Base-by-base conservation (phyloP, 1,140 invertebrate genomes). In the Drosophila repletoides region DNA sequence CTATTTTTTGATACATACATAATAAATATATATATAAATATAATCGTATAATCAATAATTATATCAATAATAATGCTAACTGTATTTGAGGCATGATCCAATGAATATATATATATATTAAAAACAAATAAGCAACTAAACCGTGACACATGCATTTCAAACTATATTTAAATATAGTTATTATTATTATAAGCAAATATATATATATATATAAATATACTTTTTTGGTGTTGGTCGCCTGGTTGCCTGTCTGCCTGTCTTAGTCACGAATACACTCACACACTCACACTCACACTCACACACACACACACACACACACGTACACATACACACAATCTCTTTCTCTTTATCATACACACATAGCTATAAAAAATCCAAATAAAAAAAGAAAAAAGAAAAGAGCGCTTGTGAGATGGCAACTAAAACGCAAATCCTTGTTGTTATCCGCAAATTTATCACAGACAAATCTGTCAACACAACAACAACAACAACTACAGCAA, bases 381-480 rank as follows among this genome's bases (percentile, higher is more conserved):
- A n/a, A n/a, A n/a, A n/a, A n/a, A n/a, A n/a, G n/a, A n/a, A n/a
- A n/a, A n/a, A n/a, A n/a, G n/a, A n/a, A n/a, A n/a, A n/a, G n/a
- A 58, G 59, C 40, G 51, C 36, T 43, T 40, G 55, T 52, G 71
- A n/a, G n/a, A 68, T 45, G 72, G 63, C 79, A 80, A 84, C 80
- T 84, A 86, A 81, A 84, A 84, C 72, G 74, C 71, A 83, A 88
- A 88, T 80, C 77, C 72, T 88, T 79, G 72, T 88, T 79, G 71
- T 87, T 86, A 87, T 87, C 81, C 75, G 70, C 72, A 87, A 83
- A 84, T 89, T 88, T 89, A 83, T 87, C 87, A 88, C 79, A 89
- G 88, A 89, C 87, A 88, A 89, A 89, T 89, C 87, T 89, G 87
- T 88, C 81, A 88, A 80, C 81, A 71, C 81, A 84, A 72, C 59